A percentile compares a stretch with the other conserved stretches of the same genome.
phyloP scores from a whole-genome alignment of 2,797 vertebrate species.

The Gambelia wislizenii region DNA sequence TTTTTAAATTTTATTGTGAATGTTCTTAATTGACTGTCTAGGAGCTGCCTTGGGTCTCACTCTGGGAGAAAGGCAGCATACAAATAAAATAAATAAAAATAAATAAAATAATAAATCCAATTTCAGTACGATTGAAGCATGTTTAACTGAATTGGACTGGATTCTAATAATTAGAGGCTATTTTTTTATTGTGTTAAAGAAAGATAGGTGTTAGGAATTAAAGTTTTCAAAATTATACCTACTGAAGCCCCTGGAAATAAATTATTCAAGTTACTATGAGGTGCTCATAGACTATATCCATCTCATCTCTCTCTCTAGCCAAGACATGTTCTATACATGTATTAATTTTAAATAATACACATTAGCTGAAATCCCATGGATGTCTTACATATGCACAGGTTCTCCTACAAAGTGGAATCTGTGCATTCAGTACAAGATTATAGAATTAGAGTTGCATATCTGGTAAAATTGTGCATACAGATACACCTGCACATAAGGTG shows the following conservation, averaged over 20 bases:
- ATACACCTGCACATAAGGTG: too few relatives aligned
- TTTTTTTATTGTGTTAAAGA: not conserved
- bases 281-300: not conserved
- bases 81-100: too few relatives aligned
- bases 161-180: not conserved
- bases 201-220: not conserved
- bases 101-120: too few relatives aligned
- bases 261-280: not conserved
- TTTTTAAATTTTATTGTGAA: too few relatives aligned
- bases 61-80: too few relatives aligned
- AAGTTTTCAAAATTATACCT: not conserved
- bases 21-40: too few relatives aligned
- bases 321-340: not conserved
- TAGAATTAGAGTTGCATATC: too few relatives aligned
- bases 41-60: too few relatives aligned
- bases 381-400: too few relatives aligned
- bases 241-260: not conserved
- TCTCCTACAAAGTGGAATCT: too few relatives aligned
- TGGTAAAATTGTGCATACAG: too few relatives aligned
- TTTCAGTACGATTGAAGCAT: not conserved
- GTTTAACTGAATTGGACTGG: not conserved
- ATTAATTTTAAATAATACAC: not conserved
- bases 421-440: too few relatives aligned
- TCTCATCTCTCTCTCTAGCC: not conserved
- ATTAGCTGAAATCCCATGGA: not conserved